Conservation (phyloP, 2,797 vertebrate genomes). For the Hydrophis major region DNA sequence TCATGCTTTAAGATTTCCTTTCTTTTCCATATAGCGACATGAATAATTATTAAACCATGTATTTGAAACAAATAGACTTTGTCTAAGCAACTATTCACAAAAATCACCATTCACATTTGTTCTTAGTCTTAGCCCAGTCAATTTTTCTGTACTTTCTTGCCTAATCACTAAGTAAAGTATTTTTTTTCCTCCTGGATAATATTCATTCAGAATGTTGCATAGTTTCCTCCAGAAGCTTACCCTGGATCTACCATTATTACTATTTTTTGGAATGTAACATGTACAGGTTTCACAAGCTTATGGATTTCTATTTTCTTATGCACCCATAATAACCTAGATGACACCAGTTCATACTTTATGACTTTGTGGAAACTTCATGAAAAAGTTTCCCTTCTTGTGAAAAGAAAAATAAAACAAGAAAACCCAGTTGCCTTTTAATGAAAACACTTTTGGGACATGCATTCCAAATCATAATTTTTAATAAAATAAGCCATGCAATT, state of each 20-base stretch:
- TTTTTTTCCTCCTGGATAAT: background rate
- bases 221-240: background rate
- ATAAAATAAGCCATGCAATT: background rate
- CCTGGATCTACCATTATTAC: background rate
- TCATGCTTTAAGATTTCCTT: background rate
- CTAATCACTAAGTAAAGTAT: background rate
- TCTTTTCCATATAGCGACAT: background rate
- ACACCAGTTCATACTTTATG: background rate
- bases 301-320: background rate
- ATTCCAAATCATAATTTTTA: background rate
- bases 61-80: background rate
- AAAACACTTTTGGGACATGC: background rate
- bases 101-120: background rate
- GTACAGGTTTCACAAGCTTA: background rate
- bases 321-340: background rate
- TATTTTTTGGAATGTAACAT: background rate
- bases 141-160: background rate
- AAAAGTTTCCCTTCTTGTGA: too few species aligned
- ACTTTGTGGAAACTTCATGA: background rate
- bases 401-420: too few species aligned
- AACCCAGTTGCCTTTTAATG: too few species aligned
- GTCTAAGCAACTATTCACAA: background rate
- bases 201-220: background rate
- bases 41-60: background rate
- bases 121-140: background rate